Conservation (phyloP, 2,797 vertebrate genomes). For the Distichodus sexfasciatus region DNA sequence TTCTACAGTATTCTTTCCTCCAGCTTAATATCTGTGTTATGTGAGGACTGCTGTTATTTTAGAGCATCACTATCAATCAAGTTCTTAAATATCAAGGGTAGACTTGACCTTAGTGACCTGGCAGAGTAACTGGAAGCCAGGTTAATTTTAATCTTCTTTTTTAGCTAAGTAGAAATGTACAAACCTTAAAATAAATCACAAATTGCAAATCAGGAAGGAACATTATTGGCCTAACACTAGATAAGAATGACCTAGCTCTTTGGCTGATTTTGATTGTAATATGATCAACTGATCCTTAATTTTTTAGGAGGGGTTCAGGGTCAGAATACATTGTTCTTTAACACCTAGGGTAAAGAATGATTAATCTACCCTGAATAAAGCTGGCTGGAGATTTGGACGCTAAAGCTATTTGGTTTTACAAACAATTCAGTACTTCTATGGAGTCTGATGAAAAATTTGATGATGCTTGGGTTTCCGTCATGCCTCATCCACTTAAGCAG, state of each 20-base stretch:
- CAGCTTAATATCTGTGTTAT: conserved; percentile 57
- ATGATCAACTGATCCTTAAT: neutral
- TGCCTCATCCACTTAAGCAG: conserved; percentile 12
- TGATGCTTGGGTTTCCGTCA: conserved; percentile 66
- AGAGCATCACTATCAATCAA: conserved; percentile 60
- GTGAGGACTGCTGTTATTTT: conserved; percentile 58
- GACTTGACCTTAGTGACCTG: conserved; percentile 47
- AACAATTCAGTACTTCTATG: conserved; percentile 52
- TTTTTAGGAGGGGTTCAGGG: neutral
- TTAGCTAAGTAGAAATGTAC: conserved; percentile 35
- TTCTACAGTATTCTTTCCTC: too few relatives aligned
- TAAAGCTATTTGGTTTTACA: conserved; percentile 46
- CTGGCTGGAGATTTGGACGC: conserved; percentile 4
- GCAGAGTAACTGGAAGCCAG: conserved; percentile 54
- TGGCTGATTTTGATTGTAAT: too few relatives aligned
- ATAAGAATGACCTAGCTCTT: too few relatives aligned
- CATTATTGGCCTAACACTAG: neutral
- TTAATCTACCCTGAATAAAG: neutral
- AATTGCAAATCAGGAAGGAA: neutral
- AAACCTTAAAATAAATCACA: conserved; percentile 30
- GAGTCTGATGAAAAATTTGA: conserved; percentile 61
- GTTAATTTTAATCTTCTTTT: conserved; percentile 48
- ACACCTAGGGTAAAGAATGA: neutral
- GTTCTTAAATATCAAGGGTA: conserved; percentile 44
- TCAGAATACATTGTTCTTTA: neutral